Conservation (phyloP, 2,888 invertebrate species). For the Lottia gigantea region DNA sequence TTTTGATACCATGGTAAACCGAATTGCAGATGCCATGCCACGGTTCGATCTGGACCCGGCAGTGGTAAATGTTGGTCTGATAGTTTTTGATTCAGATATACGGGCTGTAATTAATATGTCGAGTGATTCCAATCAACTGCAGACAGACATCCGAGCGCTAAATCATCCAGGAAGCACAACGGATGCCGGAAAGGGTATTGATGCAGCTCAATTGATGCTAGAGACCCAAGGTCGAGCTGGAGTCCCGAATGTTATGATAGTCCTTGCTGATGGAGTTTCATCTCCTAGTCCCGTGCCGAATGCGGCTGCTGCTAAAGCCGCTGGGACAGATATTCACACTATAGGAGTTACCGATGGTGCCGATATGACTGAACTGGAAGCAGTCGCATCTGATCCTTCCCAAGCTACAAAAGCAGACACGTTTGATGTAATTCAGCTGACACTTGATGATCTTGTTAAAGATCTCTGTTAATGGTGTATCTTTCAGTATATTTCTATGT, state of each 20-base stretch:
- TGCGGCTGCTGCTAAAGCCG: neutral
- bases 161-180: neutral
- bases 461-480: too few relatives aligned
- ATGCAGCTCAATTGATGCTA: neutral
- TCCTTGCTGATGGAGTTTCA: neutral
- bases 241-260: neutral
- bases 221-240: neutral
- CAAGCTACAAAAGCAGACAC: too few relatives aligned
- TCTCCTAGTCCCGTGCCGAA: neutral
- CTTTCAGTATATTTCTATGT: too few relatives aligned
- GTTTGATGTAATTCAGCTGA: too few relatives aligned
- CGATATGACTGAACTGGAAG: too few relatives aligned
- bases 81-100: neutral
- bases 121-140: neutral
- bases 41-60: too few relatives aligned
- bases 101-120: neutral
- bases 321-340: neutral
- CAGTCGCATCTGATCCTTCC: too few relatives aligned
- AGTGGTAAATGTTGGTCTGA: neutral
- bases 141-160: neutral
- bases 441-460: too few relatives aligned
- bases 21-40: too few relatives aligned
- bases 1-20: too few relatives aligned
- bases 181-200: neutral
- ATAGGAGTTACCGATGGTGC: neutral